These are phyloP conservation scores for Apamea epomidion DNA, from an alignment of 2,888 invertebrate genomes.

Conservation along the genomic window DNA sequence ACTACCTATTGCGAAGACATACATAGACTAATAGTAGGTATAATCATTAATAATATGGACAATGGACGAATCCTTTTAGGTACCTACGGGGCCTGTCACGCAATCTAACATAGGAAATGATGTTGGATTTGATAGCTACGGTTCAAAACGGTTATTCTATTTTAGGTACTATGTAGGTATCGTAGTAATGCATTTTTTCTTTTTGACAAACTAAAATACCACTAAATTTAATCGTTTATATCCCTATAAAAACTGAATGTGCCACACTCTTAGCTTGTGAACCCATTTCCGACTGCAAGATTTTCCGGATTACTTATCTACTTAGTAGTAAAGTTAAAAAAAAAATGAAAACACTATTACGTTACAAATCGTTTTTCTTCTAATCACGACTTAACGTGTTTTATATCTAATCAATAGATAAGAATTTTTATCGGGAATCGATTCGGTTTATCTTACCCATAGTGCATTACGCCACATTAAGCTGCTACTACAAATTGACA, in stretches of 20 bases:
- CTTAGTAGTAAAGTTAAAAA: background rate
- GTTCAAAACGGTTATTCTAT: background rate
- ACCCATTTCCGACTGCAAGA: background rate
- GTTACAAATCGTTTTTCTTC: conserved; percentile 33
- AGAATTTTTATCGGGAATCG: conserved; percentile 29
- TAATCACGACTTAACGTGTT: conserved; percentile 26
- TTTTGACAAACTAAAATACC: background rate
- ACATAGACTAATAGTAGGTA: conserved; percentile 22
- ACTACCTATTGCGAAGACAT: conserved; percentile 2
- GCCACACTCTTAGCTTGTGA: background rate
- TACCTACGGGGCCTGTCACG: conserved; percentile 71
- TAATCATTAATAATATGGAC: conserved; percentile 53
- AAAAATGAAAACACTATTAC: background rate
- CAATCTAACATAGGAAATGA: conserved; percentile 64
- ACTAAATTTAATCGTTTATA: background rate
- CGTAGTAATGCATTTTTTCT: background rate
- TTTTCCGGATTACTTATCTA: background rate
- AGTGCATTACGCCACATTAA: background rate
- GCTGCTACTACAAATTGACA: background rate
- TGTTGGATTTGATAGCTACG: conserved; percentile 12
- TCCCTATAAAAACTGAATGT: background rate
- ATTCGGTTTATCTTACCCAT: conserved; percentile 23
- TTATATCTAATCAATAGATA: conserved; percentile 53
- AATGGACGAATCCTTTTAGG: conserved; percentile 77
- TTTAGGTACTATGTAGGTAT: background rate